Evolutionary conservation across 2,888 invertebrate species (phyloP).

Genomic region (Hemithea aestivaria): DNA sequence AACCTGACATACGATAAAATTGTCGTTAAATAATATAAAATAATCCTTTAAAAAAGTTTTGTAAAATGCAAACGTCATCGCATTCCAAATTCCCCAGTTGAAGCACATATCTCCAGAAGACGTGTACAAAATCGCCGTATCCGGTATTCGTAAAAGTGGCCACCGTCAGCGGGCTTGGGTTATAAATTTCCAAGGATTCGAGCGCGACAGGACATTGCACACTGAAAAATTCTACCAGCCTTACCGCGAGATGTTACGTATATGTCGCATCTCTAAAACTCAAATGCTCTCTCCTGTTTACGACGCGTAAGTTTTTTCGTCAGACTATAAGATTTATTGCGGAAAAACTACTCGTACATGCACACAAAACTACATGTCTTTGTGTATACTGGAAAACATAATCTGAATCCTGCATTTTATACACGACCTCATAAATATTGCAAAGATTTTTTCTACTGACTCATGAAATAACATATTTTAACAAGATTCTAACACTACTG

Average conservation of each 20-base stretch:
- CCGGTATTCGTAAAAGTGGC: conserved; percentile 58
- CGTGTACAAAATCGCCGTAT: conserved; percentile 50
- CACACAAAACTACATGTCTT: no score
- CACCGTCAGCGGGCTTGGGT: conserved; percentile 54
- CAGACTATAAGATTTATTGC: neutral
- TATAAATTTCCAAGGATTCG: conserved; percentile 73
- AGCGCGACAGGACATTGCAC: conserved; percentile 63
- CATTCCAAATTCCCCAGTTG: conserved; percentile 12
- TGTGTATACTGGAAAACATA: no score
- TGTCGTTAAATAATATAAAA: no score
- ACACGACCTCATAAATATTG: no score
- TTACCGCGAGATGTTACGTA: conserved; percentile 30
- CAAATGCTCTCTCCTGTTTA: conserved; percentile 9
- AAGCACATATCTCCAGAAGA: conserved; percentile 41
- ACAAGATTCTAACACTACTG: no score
- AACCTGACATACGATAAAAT: no score
- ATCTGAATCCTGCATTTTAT: no score
- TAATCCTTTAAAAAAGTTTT: neutral
- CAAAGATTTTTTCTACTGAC: no score
- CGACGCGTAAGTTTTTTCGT: conserved; percentile 7
- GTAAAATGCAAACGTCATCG: conserved; percentile 6
- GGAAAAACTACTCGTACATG: neutral
- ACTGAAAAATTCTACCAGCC: conserved; percentile 66
- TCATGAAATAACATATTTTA: no score
- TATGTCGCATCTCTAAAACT: conserved; percentile 28